Evolutionary conservation across 2,113 vertebrate genomes (phyloP).

Genomic region (Rattus norvegicus): GRCr8 NC_086025.1:33746001-33746500

Average conservation of each 20-base stretch:
- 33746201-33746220: not conserved
- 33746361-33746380: not conserved
- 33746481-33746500: not conserved
- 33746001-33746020: not conserved
- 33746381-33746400: not conserved
- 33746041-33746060: not conserved
- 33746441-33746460: slow-evolving; percentile 3
- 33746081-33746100: not conserved
- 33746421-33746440: slow-evolving; percentile 52
- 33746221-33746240: not conserved
- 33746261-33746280: not conserved
- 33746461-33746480: slow-evolving; percentile 36
- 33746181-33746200: not conserved
- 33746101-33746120: slow-evolving; percentile 34
- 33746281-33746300: not conserved
- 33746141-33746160: not conserved
- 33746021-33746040: not conserved
- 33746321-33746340: not conserved
- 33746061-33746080: not conserved
- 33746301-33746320: not conserved
- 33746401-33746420: slow-evolving; percentile 1
- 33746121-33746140: not conserved
- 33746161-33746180: not conserved
- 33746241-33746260: not conserved
- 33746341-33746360: not conserved